These are phyloP conservation scores for Cataglyphis altisquamis DNA, from an alignment of 2,888 invertebrate species.

Conservation along the genomic window DNA sequence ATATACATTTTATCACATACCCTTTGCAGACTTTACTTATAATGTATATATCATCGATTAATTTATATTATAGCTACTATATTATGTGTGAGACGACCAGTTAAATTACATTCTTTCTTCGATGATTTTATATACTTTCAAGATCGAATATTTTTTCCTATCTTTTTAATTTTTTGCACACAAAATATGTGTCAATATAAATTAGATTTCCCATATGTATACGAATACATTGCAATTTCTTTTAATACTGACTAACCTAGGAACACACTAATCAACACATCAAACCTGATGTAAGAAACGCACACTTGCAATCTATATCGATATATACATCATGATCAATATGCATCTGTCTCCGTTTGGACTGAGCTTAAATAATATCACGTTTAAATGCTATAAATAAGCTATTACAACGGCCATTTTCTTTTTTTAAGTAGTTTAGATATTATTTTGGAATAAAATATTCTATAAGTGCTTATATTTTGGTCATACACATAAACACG, in stretches of 20 bases:
- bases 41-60: slow-evolving; percentile 53
- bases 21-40: slow-evolving; percentile 67
- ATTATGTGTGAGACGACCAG: slow-evolving; percentile 16
- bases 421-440: slow-evolving; percentile 19
- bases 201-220: slow-evolving; percentile 43
- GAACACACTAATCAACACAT: slow-evolving; percentile 39
- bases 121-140: slow-evolving; percentile 45
- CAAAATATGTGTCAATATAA: slow-evolving; percentile 48
- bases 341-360: slow-evolving; percentile 50
- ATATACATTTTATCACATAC: slow-evolving; percentile 48
- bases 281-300: slow-evolving; percentile 38
- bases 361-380: slow-evolving; percentile 25
- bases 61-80: slow-evolving; percentile 40
- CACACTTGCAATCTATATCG: not conserved
- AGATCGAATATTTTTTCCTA: slow-evolving; percentile 16
- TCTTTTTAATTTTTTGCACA: not conserved
- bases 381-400: slow-evolving; percentile 40
- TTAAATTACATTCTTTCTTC: slow-evolving; percentile 32
- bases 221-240: slow-evolving; percentile 37
- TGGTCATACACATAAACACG: slow-evolving; percentile 26
- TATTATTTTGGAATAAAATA: slow-evolving; percentile 43
- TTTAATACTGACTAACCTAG: slow-evolving; percentile 49
- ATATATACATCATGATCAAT: slow-evolving; percentile 62
- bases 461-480: slow-evolving; percentile 21
- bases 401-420: slow-evolving; percentile 7